These are phyloP conservation scores for Leptatherina wallacei DNA, from an alignment of 2,797 vertebrate genomes.

Conservation along the genomic window DNA sequence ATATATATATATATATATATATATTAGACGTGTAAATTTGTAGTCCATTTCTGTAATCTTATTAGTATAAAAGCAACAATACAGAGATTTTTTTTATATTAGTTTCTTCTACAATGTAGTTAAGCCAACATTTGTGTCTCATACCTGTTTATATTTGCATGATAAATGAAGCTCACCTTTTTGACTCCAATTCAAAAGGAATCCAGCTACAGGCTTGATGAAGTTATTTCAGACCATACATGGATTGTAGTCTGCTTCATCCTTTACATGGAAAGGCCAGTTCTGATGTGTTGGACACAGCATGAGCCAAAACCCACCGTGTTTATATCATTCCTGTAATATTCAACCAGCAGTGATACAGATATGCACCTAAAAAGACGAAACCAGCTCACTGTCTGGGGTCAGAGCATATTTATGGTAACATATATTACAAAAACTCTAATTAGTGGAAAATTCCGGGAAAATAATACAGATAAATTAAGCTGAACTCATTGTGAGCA, in stretches of 20 bases:
- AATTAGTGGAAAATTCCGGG: background rate
- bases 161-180: background rate
- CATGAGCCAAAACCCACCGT: background rate
- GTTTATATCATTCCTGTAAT: slow-evolving; percentile 17
- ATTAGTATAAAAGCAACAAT: too few relatives aligned
- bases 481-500: too few relatives aligned
- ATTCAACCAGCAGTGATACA: slow-evolving; percentile 23
- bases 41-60: too few relatives aligned
- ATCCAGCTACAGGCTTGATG: slow-evolving; percentile 43
- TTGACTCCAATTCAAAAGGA: too few relatives aligned
- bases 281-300: background rate
- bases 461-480: background rate
- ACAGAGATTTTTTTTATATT: too few relatives aligned
- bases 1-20: too few relatives aligned
- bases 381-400: background rate
- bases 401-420: background rate
- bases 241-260: background rate
- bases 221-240: slow-evolving; percentile 14
- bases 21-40: too few relatives aligned
- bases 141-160: slow-evolving; percentile 35
- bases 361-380: slow-evolving; percentile 6
- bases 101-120: too few relatives aligned
- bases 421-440: background rate
- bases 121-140: background rate
- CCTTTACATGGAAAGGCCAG: background rate